Evolutionary conservation across 2,113 vertebrate species (phyloP).

Genomic region (Rhabdomys dilectus): DNA sequence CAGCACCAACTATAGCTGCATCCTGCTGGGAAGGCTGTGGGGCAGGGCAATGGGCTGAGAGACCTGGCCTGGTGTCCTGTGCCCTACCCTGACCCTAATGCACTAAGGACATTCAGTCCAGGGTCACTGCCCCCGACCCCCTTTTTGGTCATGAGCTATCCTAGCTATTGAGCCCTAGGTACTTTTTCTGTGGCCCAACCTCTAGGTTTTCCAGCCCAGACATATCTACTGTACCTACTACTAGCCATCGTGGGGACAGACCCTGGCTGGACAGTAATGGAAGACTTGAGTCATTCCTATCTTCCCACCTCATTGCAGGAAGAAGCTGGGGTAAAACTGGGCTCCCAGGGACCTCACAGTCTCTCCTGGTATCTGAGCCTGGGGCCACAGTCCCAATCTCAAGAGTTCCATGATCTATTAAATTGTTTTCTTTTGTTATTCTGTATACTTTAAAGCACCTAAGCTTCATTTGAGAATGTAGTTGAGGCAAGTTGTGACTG

Average conservation of each 20-base stretch:
- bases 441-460: accelerated
- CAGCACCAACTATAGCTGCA: constrained; percentile 92
- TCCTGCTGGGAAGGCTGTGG: constrained; percentile 87
- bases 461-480: not conserved
- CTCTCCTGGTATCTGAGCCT: not conserved
- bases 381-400: not conserved
- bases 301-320: not conserved
- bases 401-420: not conserved
- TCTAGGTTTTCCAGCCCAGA: not conserved
- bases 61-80: accelerated
- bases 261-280: accelerated
- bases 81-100: accelerated
- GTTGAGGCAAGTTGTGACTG: accelerated
- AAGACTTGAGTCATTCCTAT: not conserved
- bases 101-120: not conserved
- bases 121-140: no score
- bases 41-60: not conserved
- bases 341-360: not conserved
- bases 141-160: not conserved
- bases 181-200: not conserved
- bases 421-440: not conserved
- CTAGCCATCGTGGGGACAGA: not conserved
- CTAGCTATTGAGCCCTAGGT: not conserved
- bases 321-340: not conserved
- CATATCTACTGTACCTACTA: not conserved